phyloP scores from a whole-genome alignment of 2,888 invertebrate species.

The Teleiodes luculella region DNA sequence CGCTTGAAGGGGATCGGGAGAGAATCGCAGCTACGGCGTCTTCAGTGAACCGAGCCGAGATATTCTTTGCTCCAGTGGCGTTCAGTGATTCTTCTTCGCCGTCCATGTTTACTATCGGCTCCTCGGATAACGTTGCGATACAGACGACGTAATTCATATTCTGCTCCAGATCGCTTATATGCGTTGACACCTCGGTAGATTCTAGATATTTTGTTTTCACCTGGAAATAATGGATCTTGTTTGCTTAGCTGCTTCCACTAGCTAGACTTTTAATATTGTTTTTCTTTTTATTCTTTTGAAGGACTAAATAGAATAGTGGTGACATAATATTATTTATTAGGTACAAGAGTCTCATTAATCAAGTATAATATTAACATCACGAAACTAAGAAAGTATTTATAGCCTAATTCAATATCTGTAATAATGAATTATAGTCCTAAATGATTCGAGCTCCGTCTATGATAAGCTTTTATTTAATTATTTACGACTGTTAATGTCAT shows the following conservation, averaged over 20 bases:
- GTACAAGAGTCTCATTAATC: too few relatives aligned
- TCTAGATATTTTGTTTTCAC: conserved; percentile 62
- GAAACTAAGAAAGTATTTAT: too few relatives aligned
- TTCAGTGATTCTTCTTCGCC: conserved; percentile 35
- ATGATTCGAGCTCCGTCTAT: too few relatives aligned
- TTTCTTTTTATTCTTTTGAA: too few relatives aligned
- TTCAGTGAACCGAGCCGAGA: conserved; percentile 52
- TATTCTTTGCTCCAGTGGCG: conserved; percentile 43
- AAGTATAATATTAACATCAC: too few relatives aligned
- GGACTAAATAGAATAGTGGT: too few relatives aligned
- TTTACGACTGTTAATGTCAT: too few relatives aligned
- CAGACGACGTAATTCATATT: conserved; percentile 65
- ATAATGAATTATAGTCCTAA: too few relatives aligned
- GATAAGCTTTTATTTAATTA: too few relatives aligned
- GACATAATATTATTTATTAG: too few relatives aligned
- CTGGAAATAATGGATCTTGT: conserved; percentile 39
- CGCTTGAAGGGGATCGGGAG: conserved; percentile 64
- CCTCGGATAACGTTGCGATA: conserved; percentile 58
- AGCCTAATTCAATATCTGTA: too few relatives aligned
- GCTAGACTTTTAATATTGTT: too few relatives aligned
- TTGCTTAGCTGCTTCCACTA: neutral
- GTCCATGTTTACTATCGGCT: conserved; percentile 41
- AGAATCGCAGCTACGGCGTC: conserved; percentile 57
- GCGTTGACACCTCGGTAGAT: conserved; percentile 56
- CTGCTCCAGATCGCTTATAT: conserved; percentile 51